Percentiles rank a stretch among this genome's conserved stretches.
Evolutionary conservation across 2,113 vertebrate genomes (phyloP).

Genomic region (Gymnocephalus cernua): DNA sequence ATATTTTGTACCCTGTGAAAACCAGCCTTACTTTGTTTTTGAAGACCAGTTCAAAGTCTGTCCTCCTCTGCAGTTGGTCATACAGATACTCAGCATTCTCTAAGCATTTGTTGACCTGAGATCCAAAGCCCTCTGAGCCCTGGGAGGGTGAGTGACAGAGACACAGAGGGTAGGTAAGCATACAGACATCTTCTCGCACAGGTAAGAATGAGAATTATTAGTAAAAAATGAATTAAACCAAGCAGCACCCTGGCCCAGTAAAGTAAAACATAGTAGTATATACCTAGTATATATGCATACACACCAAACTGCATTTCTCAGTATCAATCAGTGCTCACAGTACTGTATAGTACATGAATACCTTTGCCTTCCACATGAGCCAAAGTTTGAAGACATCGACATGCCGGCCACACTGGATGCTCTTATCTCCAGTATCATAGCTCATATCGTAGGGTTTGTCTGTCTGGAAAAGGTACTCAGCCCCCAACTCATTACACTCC

Average conservation of each 20-base stretch:
- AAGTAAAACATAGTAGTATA: neutral
- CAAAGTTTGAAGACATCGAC: conserved; percentile 83
- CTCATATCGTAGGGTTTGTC: conserved; percentile 80
- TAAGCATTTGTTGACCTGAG: conserved; percentile 80
- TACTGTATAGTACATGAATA: conserved; percentile 19
- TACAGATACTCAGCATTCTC: conserved; percentile 84
- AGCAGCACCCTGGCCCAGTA: neutral
- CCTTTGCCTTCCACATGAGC: conserved; percentile 86
- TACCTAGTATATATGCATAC: neutral
- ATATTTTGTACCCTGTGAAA: neutral
- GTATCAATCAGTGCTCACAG: too few relatives aligned
- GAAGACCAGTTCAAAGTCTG: conserved; percentile 82
- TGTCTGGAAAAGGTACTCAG: conserved; percentile 83
- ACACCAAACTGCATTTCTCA: too few relatives aligned
- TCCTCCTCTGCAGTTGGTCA: conserved; percentile 77
- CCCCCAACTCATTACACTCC: conserved; percentile 76
- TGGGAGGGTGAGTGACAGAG: conserved; percentile 46
- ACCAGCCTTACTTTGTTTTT: conserved; percentile 68
- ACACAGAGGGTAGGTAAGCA: neutral
- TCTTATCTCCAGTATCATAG: conserved; percentile 83
- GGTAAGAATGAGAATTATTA: neutral
- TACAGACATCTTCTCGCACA: neutral
- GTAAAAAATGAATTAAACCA: neutral
- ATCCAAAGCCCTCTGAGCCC: conserved; percentile 80
- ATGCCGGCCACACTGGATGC: conserved; percentile 80